Conservation (phyloP, 2,888 invertebrate genomes). For the Atethmia centrago region DNA sequence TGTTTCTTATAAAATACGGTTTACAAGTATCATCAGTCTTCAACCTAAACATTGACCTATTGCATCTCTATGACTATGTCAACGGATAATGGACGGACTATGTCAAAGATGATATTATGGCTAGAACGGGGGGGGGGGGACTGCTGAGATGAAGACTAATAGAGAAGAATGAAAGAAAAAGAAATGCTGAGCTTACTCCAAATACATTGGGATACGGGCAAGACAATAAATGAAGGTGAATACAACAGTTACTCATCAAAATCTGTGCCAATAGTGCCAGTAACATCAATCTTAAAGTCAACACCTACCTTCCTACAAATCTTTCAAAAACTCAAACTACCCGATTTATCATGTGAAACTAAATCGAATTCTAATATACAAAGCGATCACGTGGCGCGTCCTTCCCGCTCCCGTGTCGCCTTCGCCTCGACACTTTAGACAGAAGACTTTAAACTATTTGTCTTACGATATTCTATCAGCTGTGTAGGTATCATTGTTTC, state of each 20-base stretch:
- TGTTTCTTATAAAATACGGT: too few species aligned
- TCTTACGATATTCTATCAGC: conserved; percentile 24
- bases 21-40: too few species aligned
- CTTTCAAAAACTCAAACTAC: conserved; percentile 1
- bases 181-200: too few species aligned
- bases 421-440: not conserved
- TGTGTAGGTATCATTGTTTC: not conserved
- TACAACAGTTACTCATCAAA: not conserved
- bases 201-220: not conserved
- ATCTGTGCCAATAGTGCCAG: not conserved
- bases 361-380: conserved; percentile 35
- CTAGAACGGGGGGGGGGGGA: too few species aligned
- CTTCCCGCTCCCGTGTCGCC: not conserved
- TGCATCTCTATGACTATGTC: too few species aligned
- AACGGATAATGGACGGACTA: not conserved
- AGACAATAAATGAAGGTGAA: not conserved
- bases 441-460: conserved; percentile 17
- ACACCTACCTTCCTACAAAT: not conserved
- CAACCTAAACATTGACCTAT: too few species aligned
- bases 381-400: not conserved
- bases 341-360: conserved; percentile 28
- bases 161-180: too few species aligned
- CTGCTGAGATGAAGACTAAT: too few species aligned
- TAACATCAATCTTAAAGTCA: conserved; percentile 19
- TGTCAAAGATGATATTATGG: not conserved